Conservation (phyloP, 2,888 invertebrate species). For the Xestia ashworthii region DNA sequence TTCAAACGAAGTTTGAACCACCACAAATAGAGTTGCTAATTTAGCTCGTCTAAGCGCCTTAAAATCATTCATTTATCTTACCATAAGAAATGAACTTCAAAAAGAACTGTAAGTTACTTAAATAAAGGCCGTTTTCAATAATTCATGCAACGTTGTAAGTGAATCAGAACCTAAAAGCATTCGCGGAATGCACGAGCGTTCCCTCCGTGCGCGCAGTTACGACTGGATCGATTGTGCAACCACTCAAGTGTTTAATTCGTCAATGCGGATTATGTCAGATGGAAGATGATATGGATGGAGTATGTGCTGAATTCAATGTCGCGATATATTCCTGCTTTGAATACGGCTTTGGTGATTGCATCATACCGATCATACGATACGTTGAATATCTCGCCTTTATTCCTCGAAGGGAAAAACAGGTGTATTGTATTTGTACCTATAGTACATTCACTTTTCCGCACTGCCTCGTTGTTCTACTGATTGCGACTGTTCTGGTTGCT, state of each 20-base stretch:
- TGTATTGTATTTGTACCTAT: background rate
- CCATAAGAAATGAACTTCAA: background rate
- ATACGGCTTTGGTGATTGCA: background rate
- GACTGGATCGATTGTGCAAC: constrained; percentile 47
- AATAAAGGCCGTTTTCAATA: background rate
- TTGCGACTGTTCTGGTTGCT: too few relatives aligned
- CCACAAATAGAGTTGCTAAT: too few relatives aligned
- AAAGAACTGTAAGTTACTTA: background rate
- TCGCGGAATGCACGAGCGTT: constrained; percentile 16
- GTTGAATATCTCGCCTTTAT: background rate
- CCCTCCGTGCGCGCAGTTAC: constrained; percentile 29
- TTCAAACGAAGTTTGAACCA: too few relatives aligned
- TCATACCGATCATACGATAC: background rate
- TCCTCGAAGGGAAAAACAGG: background rate
- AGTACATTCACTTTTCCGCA: background rate
- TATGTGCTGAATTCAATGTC: background rate
- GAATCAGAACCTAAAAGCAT: constrained; percentile 4
- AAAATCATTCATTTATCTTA: background rate
- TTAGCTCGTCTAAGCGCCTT: too few relatives aligned
- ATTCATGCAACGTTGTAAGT: background rate
- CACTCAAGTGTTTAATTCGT: constrained; percentile 38
- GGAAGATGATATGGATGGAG: constrained; percentile 16
- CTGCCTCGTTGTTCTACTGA: background rate
- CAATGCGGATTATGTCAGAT: constrained; percentile 13
- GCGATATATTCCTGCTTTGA: constrained; percentile 9